These are phyloP conservation scores for Callinectes sapidus DNA, from an alignment of 2,888 invertebrate genomes.

Conservation along the genomic window DNA sequence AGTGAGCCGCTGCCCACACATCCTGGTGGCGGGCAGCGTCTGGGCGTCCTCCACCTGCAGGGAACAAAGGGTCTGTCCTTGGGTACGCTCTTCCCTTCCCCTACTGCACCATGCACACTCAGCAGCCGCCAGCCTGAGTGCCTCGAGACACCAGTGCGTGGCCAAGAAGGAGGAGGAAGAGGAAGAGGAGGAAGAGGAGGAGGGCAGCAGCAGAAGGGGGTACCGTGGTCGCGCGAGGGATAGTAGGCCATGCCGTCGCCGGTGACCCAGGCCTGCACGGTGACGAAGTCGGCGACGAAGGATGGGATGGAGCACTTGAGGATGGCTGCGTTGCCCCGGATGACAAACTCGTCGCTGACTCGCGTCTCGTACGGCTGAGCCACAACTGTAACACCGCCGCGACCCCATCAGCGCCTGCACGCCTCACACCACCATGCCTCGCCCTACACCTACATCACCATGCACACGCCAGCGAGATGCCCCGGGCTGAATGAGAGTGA, in stretches of 20 bases:
- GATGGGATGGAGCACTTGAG: constrained; percentile 91
- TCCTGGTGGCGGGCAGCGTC: neutral
- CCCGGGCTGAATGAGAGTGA: neutral
- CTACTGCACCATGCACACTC: neutral
- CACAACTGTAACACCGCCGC: constrained; percentile 67
- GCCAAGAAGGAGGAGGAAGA: neutral
- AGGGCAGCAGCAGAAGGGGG: neutral
- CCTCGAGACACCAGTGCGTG: neutral
- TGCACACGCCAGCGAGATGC: constrained; percentile 22
- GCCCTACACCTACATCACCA: neutral
- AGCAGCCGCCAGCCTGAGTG: neutral
- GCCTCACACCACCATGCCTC: neutral
- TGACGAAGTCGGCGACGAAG: constrained; percentile 73
- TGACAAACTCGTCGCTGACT: constrained; percentile 92
- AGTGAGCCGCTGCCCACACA: neutral
- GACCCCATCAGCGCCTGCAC: constrained; percentile 31
- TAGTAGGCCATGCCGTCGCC: constrained; percentile 60
- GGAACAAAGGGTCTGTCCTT: neutral
- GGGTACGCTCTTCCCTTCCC: neutral
- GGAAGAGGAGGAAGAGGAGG: neutral
- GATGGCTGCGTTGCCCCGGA: constrained; percentile 91
- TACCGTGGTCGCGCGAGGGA: constrained; percentile 43
- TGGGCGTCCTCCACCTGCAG: neutral
- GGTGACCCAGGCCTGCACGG: constrained; percentile 70
- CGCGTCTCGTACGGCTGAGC: constrained; percentile 84